Evolutionary conservation across 53 echinoderm and acorn worm species (phyloP).

Genomic region (Patiria pectinifera): DNA sequence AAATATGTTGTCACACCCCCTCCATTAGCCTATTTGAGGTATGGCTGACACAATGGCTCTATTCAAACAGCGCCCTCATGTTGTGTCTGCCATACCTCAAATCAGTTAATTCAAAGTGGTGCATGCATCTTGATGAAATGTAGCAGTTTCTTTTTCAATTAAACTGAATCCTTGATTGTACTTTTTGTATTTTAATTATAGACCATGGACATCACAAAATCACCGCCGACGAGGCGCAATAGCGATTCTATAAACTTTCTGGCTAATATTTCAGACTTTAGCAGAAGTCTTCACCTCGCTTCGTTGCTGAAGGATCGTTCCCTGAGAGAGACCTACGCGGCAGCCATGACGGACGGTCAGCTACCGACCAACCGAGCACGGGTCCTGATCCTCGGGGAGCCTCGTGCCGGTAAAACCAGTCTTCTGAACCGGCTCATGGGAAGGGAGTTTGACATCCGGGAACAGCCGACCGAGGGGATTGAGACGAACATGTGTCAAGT

Average conservation of each 20-base stretch:
- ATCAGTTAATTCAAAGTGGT: too few species aligned
- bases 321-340: slow-evolving; percentile 3
- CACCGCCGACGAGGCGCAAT: not conserved
- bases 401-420: slow-evolving; percentile 53
- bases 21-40: too few species aligned
- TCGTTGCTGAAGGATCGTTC: not conserved
- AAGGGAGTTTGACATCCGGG: slow-evolving; percentile 31
- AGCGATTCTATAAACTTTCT: not conserved
- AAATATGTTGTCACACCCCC: too few species aligned
- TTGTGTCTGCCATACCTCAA: too few species aligned
- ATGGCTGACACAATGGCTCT: too few species aligned
- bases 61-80: too few species aligned
- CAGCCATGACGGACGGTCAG: slow-evolving; percentile 12
- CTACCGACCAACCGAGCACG: slow-evolving; percentile 38
- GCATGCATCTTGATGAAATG: too few species aligned
- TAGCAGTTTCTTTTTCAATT: not conserved
- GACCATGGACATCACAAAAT: not conserved
- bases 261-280: slow-evolving; percentile 16
- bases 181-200: too few species aligned
- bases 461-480: slow-evolving; percentile 45
- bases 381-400: slow-evolving; percentile 46
- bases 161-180: too few species aligned
- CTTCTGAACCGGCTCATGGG: slow-evolving; percentile 52
- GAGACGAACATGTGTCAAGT: slow-evolving; percentile 50
- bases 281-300: slow-evolving; percentile 28